These are phyloP conservation scores for Drosophila rhopaloa DNA, from an alignment of 1,140 invertebrate species.

Conservation along the genomic window DNA sequence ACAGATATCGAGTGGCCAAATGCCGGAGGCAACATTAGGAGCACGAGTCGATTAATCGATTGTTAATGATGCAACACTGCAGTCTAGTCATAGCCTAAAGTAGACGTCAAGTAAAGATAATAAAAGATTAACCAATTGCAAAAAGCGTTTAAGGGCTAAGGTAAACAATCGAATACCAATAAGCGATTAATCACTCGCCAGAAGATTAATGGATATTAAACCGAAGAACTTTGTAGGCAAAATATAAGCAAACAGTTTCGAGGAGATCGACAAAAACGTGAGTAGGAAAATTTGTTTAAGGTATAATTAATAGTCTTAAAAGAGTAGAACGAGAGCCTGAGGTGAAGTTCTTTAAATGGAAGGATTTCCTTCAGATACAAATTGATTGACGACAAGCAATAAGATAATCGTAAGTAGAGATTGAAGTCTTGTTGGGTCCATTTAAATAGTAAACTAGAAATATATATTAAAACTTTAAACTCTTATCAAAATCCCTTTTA, in stretches of 20 bases:
- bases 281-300: conserved; percentile 1
- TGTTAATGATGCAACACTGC: conserved; percentile 49
- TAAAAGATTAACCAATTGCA: conserved; percentile 23
- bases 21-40: conserved; percentile 25
- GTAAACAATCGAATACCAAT: conserved; percentile 5
- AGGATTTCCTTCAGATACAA: not conserved
- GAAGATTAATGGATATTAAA: conserved; percentile 28
- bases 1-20: conserved; percentile 40
- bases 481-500: no score
- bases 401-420: no score
- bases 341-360: not conserved
- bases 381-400: not conserved
- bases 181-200: conserved; percentile 13
- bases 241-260: conserved; percentile 13
- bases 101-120: conserved; percentile 31
- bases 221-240: conserved; percentile 10
- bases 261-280: conserved; percentile 8
- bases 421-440: no score
- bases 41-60: conserved; percentile 46
- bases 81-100: conserved; percentile 19
- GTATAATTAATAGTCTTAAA: conserved; percentile 9
- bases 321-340: not conserved
- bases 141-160: conserved; percentile 15
- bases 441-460: no score
- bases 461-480: no score